Base-by-base conservation (phyloP, 2,888 invertebrate genomes). In the Allacma fusca region DNA sequence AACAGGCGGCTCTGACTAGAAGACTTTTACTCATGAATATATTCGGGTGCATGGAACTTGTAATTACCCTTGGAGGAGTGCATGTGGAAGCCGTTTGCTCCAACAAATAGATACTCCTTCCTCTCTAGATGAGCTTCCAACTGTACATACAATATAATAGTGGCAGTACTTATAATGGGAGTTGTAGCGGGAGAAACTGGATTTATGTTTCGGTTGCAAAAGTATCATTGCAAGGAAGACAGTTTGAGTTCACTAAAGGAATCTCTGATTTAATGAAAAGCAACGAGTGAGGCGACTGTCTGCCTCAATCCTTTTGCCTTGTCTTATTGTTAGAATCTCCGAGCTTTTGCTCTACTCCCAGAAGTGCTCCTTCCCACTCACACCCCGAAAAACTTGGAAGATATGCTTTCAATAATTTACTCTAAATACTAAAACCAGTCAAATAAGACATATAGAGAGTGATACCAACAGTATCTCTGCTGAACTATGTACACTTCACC, bases 251-350 rank as follows among this genome's bases (percentile, higher is more conserved):
- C 68, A 40, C 19, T 34, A 5, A 26, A 44, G 29, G 26, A 70
- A 50, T 23, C 70, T 57, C 28, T 71, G 71, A 71, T 71, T 71
- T 71, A 71, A 71, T 71, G 71, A 44, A 71, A 23, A 26, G 71
- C 57, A 71, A 71, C 28, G 23, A 57, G 26, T 21, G 44, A 70
- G 69, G 69, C 43, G 69, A 70, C 71, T 28, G 57, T 26, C 57
- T 57, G 23, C 71, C 68, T 69, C 40, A 23, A 34, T 71, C 19
- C 28, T 50, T 19, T 57, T 70, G 12, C 44, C 50, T 44, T 4
- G 24, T 21, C 23, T 26, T 24, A 28, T 24, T 23, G 16, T 24
- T 69, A 69, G 62, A n/a, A 62, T 50, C 50, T 50, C 16, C 16
- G 50, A n/a, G n/a, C 50, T 50, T 2, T 16, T 34, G 5, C 9